Percentiles rank a stretch among this genome's conserved stretches.
phyloP scores from a whole-genome alignment of 2,113 vertebrate genomes.

The Pan troglodytes region DNA sequence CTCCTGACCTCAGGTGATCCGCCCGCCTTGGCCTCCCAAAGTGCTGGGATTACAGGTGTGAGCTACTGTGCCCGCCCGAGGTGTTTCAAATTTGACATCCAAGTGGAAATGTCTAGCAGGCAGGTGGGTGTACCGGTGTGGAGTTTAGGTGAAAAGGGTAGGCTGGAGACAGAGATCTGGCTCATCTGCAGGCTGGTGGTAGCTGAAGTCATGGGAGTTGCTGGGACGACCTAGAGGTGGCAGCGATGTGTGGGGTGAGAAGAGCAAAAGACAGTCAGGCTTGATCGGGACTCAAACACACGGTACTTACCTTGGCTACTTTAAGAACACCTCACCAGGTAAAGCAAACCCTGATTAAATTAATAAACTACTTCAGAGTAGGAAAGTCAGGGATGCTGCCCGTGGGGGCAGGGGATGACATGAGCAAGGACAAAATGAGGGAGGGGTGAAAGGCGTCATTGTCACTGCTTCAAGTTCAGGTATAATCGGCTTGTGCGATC shows the following conservation, averaged over 20 bases:
- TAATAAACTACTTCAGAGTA: not conserved
- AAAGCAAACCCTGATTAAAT: not conserved
- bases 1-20: too few relatives aligned
- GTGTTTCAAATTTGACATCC: not conserved
- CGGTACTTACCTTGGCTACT: not conserved
- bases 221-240: not conserved
- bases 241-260: rapidly evolving
- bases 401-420: too few relatives aligned
- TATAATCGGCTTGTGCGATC: rapidly evolving
- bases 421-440: not conserved
- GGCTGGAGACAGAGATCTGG: not conserved
- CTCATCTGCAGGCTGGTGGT: not conserved
- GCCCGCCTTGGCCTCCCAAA: too few relatives aligned
- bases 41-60: too few relatives aligned
- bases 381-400: not conserved
- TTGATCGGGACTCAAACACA: not conserved
- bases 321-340: not conserved
- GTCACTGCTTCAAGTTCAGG: not conserved
- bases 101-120: not conserved
- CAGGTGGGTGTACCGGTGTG: not conserved
- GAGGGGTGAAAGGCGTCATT: not conserved
- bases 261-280: not conserved
- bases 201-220: not conserved
- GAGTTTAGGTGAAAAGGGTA: too few relatives aligned
- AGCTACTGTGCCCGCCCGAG: not conserved